These are phyloP conservation scores for Eulacestoma nigropectus DNA, from an alignment of 2,113 vertebrate genomes.

Conservation along the genomic window DNA sequence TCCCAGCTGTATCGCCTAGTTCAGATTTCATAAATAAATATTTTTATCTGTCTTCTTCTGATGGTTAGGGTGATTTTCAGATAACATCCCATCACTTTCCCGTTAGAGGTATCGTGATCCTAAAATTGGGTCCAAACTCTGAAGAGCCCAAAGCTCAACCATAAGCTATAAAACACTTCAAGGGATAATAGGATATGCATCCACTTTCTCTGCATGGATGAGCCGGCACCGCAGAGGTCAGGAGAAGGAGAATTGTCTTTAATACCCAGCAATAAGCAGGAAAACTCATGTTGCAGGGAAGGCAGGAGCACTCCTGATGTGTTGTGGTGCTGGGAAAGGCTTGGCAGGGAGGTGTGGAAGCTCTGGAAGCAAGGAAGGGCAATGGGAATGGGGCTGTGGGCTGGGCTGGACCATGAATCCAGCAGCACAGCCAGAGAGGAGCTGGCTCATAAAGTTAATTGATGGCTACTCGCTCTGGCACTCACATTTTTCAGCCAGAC, in stretches of 20 bases:
- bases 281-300: not conserved
- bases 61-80: not conserved
- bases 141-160: not conserved
- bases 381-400: not conserved
- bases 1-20: not conserved
- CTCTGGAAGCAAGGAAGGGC: not conserved
- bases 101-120: not conserved
- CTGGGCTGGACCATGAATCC: not conserved
- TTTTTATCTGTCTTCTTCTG: not conserved
- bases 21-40: not conserved
- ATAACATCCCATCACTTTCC: not conserved
- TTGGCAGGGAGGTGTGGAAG: not conserved
- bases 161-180: not conserved
- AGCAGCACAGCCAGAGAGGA: not conserved
- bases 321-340: not conserved
- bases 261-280: not conserved
- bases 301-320: not conserved
- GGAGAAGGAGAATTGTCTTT: slow-evolving; percentile 43
- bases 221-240: slow-evolving; percentile 1
- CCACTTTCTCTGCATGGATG: slow-evolving; percentile 46
- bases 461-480: not conserved
- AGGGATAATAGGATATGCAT: slow-evolving; percentile 33
- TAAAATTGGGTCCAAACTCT: not conserved
- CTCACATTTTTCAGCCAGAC: not conserved
- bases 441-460: not conserved